A percentile compares a stretch with the other conserved stretches of the same genome.
phyloP scores from a whole-genome alignment of 2,797 vertebrate genomes.

The Dromococcyx pavoninus region DNA sequence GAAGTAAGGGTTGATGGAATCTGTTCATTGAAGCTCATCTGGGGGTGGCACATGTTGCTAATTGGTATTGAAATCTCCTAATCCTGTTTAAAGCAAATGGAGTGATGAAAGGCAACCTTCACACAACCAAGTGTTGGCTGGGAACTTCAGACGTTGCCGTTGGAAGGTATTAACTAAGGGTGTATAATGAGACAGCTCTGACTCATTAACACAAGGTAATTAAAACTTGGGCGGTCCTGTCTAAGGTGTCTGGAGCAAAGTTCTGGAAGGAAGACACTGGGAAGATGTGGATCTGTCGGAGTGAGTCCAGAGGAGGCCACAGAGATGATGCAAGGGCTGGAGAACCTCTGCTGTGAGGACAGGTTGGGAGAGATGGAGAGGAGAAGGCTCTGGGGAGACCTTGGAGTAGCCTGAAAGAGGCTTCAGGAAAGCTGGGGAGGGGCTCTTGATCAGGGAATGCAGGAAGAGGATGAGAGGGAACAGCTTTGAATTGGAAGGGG shows the following conservation, averaged over 20 bases:
- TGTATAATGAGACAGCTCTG: not conserved
- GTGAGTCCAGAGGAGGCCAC: too few species aligned
- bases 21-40: constrained; percentile 11
- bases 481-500: too few species aligned
- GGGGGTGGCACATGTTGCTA: not conserved
- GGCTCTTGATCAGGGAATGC: too few species aligned
- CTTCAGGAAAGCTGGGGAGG: too few species aligned
- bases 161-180: not conserved
- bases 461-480: too few species aligned
- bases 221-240: not conserved
- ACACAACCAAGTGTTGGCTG: not conserved
- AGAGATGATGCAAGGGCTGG: too few species aligned
- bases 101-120: not conserved
- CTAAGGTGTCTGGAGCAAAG: not conserved
- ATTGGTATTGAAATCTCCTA: not conserved
- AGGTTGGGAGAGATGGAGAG: too few species aligned
- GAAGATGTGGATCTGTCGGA: too few species aligned
- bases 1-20: not conserved
- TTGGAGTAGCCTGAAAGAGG: too few species aligned
- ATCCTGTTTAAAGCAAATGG: not conserved
- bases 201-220: constrained; percentile 1
- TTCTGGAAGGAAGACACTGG: not conserved
- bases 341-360: too few species aligned
- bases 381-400: too few species aligned
- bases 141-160: not conserved